Conservation (phyloP, 2,888 invertebrate genomes). For the Netelia fuscicornis region DNA sequence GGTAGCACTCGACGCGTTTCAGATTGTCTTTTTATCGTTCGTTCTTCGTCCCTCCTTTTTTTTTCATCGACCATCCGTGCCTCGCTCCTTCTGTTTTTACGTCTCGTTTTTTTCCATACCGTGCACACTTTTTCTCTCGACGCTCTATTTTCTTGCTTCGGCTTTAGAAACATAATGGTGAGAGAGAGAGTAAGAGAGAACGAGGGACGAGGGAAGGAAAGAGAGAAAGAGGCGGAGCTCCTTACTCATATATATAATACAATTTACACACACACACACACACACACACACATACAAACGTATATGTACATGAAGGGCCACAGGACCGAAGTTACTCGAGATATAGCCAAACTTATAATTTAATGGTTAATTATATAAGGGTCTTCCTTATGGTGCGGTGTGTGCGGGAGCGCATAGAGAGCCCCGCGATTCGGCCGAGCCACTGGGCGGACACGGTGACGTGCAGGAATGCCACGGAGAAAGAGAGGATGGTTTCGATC, state of each 20-base stretch:
- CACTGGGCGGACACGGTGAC: slow-evolving; percentile 85
- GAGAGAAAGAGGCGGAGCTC: slow-evolving; percentile 56
- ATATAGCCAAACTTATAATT: slow-evolving; percentile 84
- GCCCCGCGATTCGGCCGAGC: slow-evolving; percentile 81
- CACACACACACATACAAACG: neutral
- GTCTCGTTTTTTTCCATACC: slow-evolving; percentile 61
- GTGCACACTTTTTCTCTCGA: slow-evolving; percentile 58
- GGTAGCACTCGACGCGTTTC: slow-evolving; percentile 60
- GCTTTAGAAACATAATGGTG: slow-evolving; percentile 4
- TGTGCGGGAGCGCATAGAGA: slow-evolving; percentile 60
- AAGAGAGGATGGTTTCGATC: slow-evolving; percentile 57
- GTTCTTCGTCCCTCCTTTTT: slow-evolving; percentile 17
- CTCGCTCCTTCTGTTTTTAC: slow-evolving; percentile 60
- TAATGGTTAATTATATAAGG: slow-evolving; percentile 85
- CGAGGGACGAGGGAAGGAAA: no score
- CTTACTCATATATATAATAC: slow-evolving; percentile 76
- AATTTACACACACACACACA: neutral
- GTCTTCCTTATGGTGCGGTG: slow-evolving; percentile 72
- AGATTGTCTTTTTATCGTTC: slow-evolving; percentile 41
- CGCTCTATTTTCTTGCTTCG: slow-evolving; percentile 62
- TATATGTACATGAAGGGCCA: slow-evolving; percentile 11
- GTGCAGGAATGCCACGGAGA: slow-evolving; percentile 79
- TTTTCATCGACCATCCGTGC: slow-evolving; percentile 52
- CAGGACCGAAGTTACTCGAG: slow-evolving; percentile 75
- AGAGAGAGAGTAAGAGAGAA: slow-evolving; percentile 56